phyloP scores from a whole-genome alignment of 1,140 invertebrate species.

The Bactericera cockerelli region DNA sequence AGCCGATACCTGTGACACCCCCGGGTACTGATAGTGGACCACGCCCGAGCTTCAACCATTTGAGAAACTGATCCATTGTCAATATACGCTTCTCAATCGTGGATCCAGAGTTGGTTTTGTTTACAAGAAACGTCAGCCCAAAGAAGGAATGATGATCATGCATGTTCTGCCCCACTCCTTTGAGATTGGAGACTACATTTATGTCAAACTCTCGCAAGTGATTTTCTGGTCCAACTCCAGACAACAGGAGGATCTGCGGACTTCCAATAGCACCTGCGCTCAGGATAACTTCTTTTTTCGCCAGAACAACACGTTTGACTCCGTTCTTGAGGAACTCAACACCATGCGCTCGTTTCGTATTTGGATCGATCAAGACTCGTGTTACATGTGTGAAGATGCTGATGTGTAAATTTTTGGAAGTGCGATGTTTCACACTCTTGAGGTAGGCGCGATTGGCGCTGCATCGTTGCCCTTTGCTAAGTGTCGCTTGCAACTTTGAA shows the following conservation, averaged over 20 bases:
- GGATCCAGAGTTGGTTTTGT: slow-evolving; percentile 36
- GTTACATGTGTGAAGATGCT: slow-evolving; percentile 46
- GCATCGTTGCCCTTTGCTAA: slow-evolving; percentile 41
- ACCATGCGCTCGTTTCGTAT: slow-evolving; percentile 40
- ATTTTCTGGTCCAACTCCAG: slow-evolving; percentile 51
- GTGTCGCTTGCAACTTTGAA: slow-evolving; percentile 44
- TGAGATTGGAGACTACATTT: slow-evolving; percentile 38
- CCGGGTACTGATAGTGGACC: slow-evolving; percentile 33
- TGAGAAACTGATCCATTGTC: slow-evolving; percentile 11
- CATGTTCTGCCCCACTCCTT: slow-evolving; percentile 60
- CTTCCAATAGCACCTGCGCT: slow-evolving; percentile 50
- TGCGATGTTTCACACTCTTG: slow-evolving; percentile 33
- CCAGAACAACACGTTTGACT: slow-evolving; percentile 30
- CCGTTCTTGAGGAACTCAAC: slow-evolving; percentile 45
- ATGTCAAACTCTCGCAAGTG: slow-evolving; percentile 52
- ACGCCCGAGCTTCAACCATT: slow-evolving; percentile 26
- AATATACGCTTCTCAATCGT: slow-evolving; percentile 15
- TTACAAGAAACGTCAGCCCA: slow-evolving; percentile 48
- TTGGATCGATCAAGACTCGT: slow-evolving; percentile 46
- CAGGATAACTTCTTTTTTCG: slow-evolving; percentile 47
- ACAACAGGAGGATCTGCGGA: slow-evolving; percentile 53
- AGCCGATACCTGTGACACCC: slow-evolving; percentile 36
- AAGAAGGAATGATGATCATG: slow-evolving; percentile 56
- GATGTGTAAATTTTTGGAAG: slow-evolving; percentile 46
- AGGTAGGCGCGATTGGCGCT: slow-evolving; percentile 45